Evolutionary conservation across 2,888 invertebrate species (phyloP), one percentile per base, ranked within the genome.

Genomic region (Acronicta leporina): DNA sequence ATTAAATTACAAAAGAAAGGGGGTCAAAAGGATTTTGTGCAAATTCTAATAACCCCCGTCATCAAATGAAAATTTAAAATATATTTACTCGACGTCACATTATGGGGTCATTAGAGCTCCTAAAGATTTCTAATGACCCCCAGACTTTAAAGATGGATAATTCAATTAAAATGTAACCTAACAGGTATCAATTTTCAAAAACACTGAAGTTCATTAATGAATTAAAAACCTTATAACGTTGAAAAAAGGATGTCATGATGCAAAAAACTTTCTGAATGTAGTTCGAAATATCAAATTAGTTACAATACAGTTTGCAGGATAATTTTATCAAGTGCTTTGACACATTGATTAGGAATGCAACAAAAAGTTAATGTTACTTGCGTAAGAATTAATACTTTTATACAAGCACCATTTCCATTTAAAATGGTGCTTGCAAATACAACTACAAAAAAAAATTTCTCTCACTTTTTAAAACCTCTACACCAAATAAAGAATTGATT

Each of bases 311-410:
- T 48, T 68, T 45, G 38, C 47, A 41, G 15, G 8, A 54, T 49
- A 46, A 6, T 45, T 9, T 30, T 38, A 45, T 35, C 14, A 38
- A 46, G 48, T 46, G 69, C 45, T 63, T 68, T 62, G 69, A 63
- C 70, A 69, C 54, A 69, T 69, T 45, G 4, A 16, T 63, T 63
- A 66, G 27, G 48, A 63, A 46, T 50, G 33, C 42, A 69, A 50
- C 41, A 6, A 49, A 1, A 45, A 16, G 9, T 33, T 14, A 40
- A 14, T 40, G 15, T 16, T 35, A 62, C 33, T 61, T 52, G 51
- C 33, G 11, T 27, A 68, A 30, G 8, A 15, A 0, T 38, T 20
- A 10, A 16, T 38, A 52, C 5, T 9, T 20, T 20, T 41, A 27
- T 9, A 10, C 16, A 38, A 38, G n/a, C 38, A 38, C 20, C 48